Evolutionary conservation across 2,113 vertebrate species (phyloP).

Genomic region (Amazona vittata): DNA sequence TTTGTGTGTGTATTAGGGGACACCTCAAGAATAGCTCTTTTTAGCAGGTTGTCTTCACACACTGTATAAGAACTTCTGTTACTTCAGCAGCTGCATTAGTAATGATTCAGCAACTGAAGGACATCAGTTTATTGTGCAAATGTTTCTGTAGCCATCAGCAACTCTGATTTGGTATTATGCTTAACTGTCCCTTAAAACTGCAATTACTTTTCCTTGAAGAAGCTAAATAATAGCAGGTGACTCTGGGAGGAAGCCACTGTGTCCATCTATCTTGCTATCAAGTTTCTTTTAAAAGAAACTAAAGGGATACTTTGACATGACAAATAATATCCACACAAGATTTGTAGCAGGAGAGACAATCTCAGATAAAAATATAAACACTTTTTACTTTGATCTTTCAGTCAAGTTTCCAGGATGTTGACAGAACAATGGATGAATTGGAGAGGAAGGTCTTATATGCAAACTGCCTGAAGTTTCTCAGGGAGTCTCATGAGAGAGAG

Average conservation of each 20-base stretch:
- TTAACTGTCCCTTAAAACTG: background rate
- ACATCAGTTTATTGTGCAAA: background rate
- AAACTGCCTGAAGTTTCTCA: background rate
- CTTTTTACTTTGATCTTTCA: background rate
- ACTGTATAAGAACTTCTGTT: background rate
- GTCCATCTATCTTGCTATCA: background rate
- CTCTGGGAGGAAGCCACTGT: background rate
- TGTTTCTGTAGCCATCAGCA: conserved; percentile 18
- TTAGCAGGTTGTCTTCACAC: background rate
- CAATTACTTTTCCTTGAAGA: background rate
- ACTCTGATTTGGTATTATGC: conserved; percentile 7
- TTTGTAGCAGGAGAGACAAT: background rate
- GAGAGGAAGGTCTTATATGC: background rate
- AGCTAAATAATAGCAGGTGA: background rate
- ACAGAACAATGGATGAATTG: background rate
- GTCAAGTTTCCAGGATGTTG: background rate
- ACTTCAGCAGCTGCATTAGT: background rate
- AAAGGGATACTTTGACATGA: background rate
- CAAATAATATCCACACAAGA: background rate
- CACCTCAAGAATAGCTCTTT: background rate
- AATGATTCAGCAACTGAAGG: background rate
- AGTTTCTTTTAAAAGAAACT: background rate
- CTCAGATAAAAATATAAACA: background rate
- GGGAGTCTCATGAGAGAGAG: background rate
- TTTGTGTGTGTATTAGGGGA: background rate